Base-by-base conservation (phyloP, 2,888 invertebrate genomes). In the Bellardia bayeri region DNA sequence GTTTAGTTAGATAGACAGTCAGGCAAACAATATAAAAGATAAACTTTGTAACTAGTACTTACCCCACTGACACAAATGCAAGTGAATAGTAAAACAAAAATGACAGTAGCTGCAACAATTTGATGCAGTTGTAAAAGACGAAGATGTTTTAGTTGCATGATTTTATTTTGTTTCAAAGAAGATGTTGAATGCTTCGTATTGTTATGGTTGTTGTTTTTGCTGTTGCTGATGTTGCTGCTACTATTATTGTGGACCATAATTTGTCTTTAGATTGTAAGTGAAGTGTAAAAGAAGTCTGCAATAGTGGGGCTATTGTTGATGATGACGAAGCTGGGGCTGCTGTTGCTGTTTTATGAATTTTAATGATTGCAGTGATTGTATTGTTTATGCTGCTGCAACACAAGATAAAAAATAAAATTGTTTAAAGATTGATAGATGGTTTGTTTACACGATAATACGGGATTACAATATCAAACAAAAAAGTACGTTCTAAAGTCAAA, bases 11-110 rank as follows among this genome's bases (percentile, higher is more conserved):
- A 11, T 56, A 66, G 56, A 74, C 56, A 58, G 63, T 45, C 6
- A 23, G 11, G 23, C 13, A 23, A 11, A 64, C 37, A 40, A 40
- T 76, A 16, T 37, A 42, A 33, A 64, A 63, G 51, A 61, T 76
- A 71, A 71, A 79, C 79, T 86, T 75, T 83, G 81, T 23, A 23
- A 23, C 23, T 23, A 23, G 23, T 87, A 93, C 93, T 93, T 92
- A 93, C 93, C 92, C 93, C 93, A 92, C 92, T 93, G 91, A 93
- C 94, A 92, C 93, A 92, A 91, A 93, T 92, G 89, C 92, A 92
- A 91, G 92, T 90, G 88, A 91, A 89, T 90, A 93, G 91, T 90
- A 93, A 90, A 91, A 92, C 91, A 89, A 92, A 89, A 90, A 90
- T 90, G 90, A 89, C 89, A 90, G 89, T 90, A 83, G 90, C 90